Conservation (phyloP, 1,140 invertebrate species). For the Drosophila rhopaloa region DNA sequence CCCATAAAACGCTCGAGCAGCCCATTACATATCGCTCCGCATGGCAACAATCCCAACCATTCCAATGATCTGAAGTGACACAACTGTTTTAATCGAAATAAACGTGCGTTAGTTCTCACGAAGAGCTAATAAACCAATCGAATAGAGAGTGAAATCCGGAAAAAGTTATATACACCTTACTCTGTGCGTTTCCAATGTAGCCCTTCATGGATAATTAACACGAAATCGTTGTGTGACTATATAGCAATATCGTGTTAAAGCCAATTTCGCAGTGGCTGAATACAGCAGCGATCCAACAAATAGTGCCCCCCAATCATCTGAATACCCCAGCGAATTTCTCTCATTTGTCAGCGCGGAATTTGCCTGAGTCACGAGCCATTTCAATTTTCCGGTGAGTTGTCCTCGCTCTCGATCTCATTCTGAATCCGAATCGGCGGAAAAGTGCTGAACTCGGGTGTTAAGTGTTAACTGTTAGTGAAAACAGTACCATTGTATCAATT, state of each 20-base stretch:
- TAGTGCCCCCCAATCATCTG: conserved; percentile 19
- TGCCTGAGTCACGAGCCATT: conserved; percentile 64
- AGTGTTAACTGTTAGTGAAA: conserved; percentile 27
- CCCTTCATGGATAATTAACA: conserved; percentile 78
- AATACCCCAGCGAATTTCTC: conserved; percentile 37
- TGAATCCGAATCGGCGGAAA: conserved; percentile 12
- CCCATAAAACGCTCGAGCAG: conserved; percentile 31
- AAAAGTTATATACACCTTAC: conserved; percentile 27
- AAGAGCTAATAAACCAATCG: conserved; percentile 5
- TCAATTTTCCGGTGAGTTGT: conserved; percentile 73
- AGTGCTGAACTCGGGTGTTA: conserved; percentile 22
- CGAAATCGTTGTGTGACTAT: conserved; percentile 78
- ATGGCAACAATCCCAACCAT: conserved; percentile 31
- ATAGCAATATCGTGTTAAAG: conserved; percentile 75
- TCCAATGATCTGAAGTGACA: conserved; percentile 33
- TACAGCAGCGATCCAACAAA: conserved; percentile 35
- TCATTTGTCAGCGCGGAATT: conserved; percentile 29
- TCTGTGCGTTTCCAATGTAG: conserved; percentile 74
- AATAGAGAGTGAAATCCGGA: conserved; percentile 16
- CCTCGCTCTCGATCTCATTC: conserved; percentile 30
- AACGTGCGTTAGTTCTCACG: not conserved
- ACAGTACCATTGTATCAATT: conserved; percentile 31
- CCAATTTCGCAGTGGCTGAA: conserved; percentile 37
- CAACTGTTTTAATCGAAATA: conserved; percentile 9
- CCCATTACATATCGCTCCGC: conserved; percentile 44